A percentile compares a stretch with the other conserved stretches of the same genome.
Evolutionary conservation across 2,888 invertebrate species (phyloP).

Genomic region (Hylaea fasciaria): DNA sequence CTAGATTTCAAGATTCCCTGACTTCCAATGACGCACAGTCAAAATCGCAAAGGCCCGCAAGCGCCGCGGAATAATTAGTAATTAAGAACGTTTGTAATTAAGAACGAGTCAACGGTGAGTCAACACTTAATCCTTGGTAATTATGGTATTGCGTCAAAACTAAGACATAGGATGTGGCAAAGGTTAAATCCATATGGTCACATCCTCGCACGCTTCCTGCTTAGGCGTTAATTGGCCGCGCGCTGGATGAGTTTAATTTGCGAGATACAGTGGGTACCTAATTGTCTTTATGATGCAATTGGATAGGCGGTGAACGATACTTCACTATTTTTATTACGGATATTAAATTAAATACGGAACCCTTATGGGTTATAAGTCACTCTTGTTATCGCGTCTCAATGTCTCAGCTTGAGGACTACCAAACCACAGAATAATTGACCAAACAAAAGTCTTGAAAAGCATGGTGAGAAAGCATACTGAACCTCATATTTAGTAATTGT

Average conservation of each 20-base stretch:
- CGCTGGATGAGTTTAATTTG: slow-evolving; percentile 55
- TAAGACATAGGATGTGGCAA: slow-evolving; percentile 79
- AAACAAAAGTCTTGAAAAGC: too few species aligned
- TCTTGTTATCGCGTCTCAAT: too few species aligned
- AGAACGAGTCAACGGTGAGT: slow-evolving; percentile 49
- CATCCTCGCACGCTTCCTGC: slow-evolving; percentile 80
- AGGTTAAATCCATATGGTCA: slow-evolving; percentile 82
- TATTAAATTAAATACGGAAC: too few species aligned
- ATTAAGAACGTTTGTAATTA: slow-evolving; percentile 12
- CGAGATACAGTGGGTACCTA: slow-evolving; percentile 45
- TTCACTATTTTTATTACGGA: too few species aligned
- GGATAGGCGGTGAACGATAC: slow-evolving; percentile 57
- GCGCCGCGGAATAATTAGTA: slow-evolving; percentile 34
- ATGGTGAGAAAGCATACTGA: too few species aligned
- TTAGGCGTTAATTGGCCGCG: slow-evolving; percentile 75
- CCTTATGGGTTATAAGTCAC: too few species aligned
- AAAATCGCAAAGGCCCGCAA: slow-evolving; percentile 35
- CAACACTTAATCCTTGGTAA: slow-evolving; percentile 61
- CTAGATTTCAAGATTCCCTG: slow-evolving; percentile 29
- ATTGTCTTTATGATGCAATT: slow-evolving; percentile 32
- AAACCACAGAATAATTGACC: too few species aligned
- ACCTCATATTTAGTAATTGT: too few species aligned
- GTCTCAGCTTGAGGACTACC: too few species aligned
- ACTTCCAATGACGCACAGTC: slow-evolving; percentile 16
- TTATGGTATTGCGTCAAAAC: slow-evolving; percentile 59